These are phyloP conservation scores for Adoxophyes honmai DNA, from an alignment of 1,140 invertebrate genomes.

Conservation along the genomic window DNA sequence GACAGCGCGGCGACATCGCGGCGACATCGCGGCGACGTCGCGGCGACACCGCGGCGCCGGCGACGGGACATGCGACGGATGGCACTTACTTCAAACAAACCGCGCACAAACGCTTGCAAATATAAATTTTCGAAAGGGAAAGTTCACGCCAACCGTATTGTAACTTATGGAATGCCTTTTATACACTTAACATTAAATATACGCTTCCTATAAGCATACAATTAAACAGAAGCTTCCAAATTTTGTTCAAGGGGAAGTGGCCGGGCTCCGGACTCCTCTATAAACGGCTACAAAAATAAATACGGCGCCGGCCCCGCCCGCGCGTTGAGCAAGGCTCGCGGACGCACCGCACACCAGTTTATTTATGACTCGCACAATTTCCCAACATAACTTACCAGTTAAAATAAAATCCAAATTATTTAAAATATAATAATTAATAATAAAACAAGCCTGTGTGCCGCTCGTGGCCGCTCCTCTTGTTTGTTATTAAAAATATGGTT, in stretches of 20 bases:
- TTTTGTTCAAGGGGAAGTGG: constrained; percentile 47
- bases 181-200: constrained; percentile 68
- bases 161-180: constrained; percentile 74
- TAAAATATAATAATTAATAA: constrained; percentile 49
- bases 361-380: constrained; percentile 34
- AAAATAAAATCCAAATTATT: constrained; percentile 57
- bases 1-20: neutral
- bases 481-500: constrained; percentile 19
- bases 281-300: constrained; percentile 76
- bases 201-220: constrained; percentile 64
- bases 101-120: constrained; percentile 43
- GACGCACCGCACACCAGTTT: constrained; percentile 34
- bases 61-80: constrained; percentile 48
- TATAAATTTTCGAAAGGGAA: constrained; percentile 48
- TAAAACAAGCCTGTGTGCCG: constrained; percentile 52
- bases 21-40: neutral
- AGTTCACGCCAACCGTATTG: constrained; percentile 66
- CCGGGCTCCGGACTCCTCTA: constrained; percentile 57
- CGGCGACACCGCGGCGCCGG: neutral
- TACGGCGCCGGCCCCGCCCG: constrained; percentile 22
- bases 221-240: constrained; percentile 47
- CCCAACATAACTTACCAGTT: constrained; percentile 26
- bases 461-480: constrained; percentile 17
- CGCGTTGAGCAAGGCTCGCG: too few species aligned
- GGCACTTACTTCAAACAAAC: constrained; percentile 58